Evolutionary conservation across 2,888 invertebrate species (phyloP).

Genomic region (Beris chalybata): DNA sequence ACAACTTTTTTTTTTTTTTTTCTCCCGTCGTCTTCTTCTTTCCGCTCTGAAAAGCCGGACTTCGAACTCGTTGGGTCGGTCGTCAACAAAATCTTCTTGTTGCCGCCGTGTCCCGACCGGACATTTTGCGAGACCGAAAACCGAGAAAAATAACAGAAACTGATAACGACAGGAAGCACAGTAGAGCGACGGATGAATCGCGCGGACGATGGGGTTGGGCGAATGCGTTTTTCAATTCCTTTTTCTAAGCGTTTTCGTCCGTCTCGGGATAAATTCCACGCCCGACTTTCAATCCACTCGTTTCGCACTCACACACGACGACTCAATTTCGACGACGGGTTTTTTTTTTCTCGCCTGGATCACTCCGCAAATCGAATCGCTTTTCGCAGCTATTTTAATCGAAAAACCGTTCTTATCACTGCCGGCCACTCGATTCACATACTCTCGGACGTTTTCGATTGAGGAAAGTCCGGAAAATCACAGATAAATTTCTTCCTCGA

Average conservation of each 20-base stretch:
- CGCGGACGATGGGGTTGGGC: not conserved
- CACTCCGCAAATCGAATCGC: conserved; percentile 4
- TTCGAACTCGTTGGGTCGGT: no score
- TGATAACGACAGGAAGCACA: no score
- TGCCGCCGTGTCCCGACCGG: not conserved
- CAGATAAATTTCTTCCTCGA: conserved; percentile 6
- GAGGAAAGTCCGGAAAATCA: not conserved
- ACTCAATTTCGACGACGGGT: not conserved
- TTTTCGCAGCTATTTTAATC: not conserved
- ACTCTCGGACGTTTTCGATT: not conserved
- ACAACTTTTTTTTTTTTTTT: no score
- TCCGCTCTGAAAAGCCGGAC: no score
- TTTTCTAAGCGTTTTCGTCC: not conserved
- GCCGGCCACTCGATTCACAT: not conserved
- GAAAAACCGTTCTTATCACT: conserved; percentile 12
- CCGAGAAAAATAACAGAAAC: no score
- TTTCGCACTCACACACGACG: conserved; percentile 10
- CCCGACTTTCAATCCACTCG: conserved; percentile 14
- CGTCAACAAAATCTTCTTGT: conserved; percentile 6
- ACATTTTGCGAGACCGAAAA: no score
- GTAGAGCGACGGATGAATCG: no score
- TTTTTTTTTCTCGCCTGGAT: conserved; percentile 6
- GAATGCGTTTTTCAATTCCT: not conserved
- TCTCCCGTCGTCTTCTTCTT: no score
- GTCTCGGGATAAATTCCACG: conserved; percentile 9